These are phyloP conservation scores for Stenichneumon culpator DNA, from an alignment of 2,888 invertebrate genomes.

Conservation along the genomic window DNA sequence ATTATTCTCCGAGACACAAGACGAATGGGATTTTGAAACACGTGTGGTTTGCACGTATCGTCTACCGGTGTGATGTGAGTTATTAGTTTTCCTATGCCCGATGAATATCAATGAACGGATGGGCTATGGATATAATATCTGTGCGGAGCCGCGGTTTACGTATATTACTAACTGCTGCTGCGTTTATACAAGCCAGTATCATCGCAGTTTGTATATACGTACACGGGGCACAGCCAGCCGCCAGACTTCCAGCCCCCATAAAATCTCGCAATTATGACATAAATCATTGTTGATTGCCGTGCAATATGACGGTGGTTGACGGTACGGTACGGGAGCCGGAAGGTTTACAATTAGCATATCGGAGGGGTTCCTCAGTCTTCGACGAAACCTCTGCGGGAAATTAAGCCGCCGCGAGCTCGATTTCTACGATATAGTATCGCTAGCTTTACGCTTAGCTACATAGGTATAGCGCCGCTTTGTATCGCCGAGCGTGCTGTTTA, in stretches of 20 bases:
- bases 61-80: slow-evolving; percentile 42
- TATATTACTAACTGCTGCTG: slow-evolving; percentile 18
- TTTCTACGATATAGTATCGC: neutral
- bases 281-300: slow-evolving; percentile 68
- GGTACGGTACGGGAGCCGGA: slow-evolving; percentile 49
- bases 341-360: slow-evolving; percentile 66
- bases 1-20: slow-evolving; percentile 22
- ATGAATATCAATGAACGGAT: slow-evolving; percentile 49
- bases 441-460: slow-evolving; percentile 1
- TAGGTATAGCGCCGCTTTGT: neutral
- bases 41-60: slow-evolving; percentile 35
- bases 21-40: slow-evolving; percentile 37
- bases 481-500: neutral
- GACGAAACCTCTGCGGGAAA: slow-evolving; percentile 19
- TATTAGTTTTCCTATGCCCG: slow-evolving; percentile 45
- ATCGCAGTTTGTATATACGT: slow-evolving; percentile 9
- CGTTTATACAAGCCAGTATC: slow-evolving; percentile 25
- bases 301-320: slow-evolving; percentile 64
- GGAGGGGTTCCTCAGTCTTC: slow-evolving; percentile 31
- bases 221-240: slow-evolving; percentile 13
- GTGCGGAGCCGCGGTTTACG: slow-evolving; percentile 17
- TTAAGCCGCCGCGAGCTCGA: slow-evolving; percentile 11
- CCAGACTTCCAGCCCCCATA: slow-evolving; percentile 60
- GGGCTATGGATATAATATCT: slow-evolving; percentile 24
- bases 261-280: slow-evolving; percentile 68